A percentile compares a stretch with the other conserved stretches of the same genome.
These are phyloP conservation scores for Rattus rattus DNA, from an alignment of 2,113 vertebrate species.

Conservation along the genomic window DNA sequence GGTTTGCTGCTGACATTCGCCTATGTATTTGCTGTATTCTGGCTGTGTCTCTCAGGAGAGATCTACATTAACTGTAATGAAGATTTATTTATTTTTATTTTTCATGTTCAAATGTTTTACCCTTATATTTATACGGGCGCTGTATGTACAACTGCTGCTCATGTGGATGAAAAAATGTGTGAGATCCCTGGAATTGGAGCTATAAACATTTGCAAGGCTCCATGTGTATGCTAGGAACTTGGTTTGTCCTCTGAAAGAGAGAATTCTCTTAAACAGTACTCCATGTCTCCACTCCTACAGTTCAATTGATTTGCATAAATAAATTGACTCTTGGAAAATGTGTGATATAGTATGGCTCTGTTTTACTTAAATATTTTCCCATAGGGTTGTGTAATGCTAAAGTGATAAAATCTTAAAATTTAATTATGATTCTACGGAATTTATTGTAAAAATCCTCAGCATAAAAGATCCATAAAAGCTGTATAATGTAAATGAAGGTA, in stretches of 20 bases:
- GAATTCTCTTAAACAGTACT: neutral
- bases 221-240: neutral
- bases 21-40: too few species aligned
- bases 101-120: neutral
- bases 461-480: neutral
- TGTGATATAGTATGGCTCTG: neutral
- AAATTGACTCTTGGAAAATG: neutral
- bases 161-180: neutral
- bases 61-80: too few species aligned
- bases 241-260: too few species aligned
- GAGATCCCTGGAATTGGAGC: neutral
- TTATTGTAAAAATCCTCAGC: neutral
- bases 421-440: neutral
- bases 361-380: neutral
- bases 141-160: too few species aligned
- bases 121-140: neutral
- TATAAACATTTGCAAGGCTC: neutral
- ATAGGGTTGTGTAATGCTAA: neutral
- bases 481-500: neutral
- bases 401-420: neutral
- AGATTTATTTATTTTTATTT: neutral
- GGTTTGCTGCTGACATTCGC: too few species aligned
- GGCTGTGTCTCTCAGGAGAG: too few species aligned
- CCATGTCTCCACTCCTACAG: neutral
- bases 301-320: neutral